These are phyloP conservation scores for Antitype chi DNA, from an alignment of 2,888 invertebrate genomes.

Conservation along the genomic window DNA sequence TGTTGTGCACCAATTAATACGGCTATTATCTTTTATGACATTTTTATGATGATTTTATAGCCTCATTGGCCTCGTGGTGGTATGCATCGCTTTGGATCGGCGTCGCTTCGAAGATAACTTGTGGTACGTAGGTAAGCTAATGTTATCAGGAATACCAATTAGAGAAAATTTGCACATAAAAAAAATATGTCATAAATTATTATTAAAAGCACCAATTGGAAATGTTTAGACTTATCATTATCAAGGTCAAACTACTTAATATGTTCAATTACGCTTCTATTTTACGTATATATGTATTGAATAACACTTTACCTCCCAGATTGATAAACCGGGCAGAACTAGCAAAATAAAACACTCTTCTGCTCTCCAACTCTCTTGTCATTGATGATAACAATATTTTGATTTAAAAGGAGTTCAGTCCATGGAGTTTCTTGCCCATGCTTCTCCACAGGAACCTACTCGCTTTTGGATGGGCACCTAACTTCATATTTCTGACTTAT, in stretches of 20 bases:
- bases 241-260: neutral
- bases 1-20: constrained; percentile 53
- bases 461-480: too few species aligned
- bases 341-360: neutral
- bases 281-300: neutral
- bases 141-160: neutral
- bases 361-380: neutral
- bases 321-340: neutral
- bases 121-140: neutral
- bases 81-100: constrained; percentile 30
- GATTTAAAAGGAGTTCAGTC: neutral
- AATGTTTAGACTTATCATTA: neutral
- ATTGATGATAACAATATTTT: too few species aligned
- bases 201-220: neutral
- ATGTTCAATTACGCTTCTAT: neutral
- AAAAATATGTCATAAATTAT: neutral
- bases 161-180: neutral
- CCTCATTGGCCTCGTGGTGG: constrained; percentile 46
- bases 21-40: constrained; percentile 56
- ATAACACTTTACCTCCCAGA: neutral
- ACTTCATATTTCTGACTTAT: too few species aligned
- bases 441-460: too few species aligned
- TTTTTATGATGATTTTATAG: constrained; percentile 63
- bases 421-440: too few species aligned
- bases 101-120: constrained; percentile 8